Evolutionary conservation across 2,797 vertebrate species (phyloP).

Genomic region (Cygnus olor): DNA sequence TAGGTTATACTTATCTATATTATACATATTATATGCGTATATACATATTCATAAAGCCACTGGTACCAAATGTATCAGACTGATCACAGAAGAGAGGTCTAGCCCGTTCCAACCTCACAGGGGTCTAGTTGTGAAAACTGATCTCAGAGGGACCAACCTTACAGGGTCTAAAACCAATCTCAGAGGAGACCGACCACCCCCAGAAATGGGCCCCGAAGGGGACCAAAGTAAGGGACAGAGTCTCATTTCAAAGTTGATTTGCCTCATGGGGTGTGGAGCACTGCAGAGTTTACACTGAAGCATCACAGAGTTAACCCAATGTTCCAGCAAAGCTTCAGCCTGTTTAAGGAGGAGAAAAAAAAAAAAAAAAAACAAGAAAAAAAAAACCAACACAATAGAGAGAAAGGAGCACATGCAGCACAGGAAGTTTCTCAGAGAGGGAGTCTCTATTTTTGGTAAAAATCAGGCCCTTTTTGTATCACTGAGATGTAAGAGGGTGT

Average conservation of each 20-base stretch:
- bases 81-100: not conserved
- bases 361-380: too few species aligned
- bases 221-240: not conserved
- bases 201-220: not conserved
- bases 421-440: not conserved
- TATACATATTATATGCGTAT: not conserved
- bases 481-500: not conserved
- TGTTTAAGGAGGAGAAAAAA: not conserved
- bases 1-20: not conserved
- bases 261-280: not conserved
- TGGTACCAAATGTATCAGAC: not conserved
- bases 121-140: not conserved
- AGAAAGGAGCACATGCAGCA: not conserved
- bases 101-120: not conserved
- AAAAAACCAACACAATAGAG: not conserved
- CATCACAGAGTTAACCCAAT: not conserved
- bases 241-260: not conserved
- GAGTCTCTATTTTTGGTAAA: not conserved
- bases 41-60: not conserved
- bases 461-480: not conserved
- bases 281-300: not conserved
- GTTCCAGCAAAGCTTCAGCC: not conserved
- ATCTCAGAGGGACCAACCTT: not conserved
- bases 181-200: not conserved
- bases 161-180: not conserved